Conservation (phyloP, 2,888 invertebrate species). For the Syrphus vitripennis region DNA sequence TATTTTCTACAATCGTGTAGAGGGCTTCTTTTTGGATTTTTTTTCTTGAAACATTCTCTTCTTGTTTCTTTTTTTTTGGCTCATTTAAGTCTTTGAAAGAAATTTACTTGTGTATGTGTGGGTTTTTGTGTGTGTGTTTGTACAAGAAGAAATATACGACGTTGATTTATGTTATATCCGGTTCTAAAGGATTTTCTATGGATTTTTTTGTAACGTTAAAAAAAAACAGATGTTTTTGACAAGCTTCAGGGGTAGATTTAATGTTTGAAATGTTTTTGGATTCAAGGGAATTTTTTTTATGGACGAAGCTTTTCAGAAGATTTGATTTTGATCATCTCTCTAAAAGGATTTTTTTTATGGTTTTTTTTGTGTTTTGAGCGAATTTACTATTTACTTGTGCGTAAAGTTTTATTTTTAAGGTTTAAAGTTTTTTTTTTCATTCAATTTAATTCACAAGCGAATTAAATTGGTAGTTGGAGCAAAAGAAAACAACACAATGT, state of each 20-base stretch:
- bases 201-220: background rate
- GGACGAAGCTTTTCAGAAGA: background rate
- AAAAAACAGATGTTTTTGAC: slow-evolving; percentile 20
- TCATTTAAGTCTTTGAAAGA: slow-evolving; percentile 4
- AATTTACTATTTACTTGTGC: slow-evolving; percentile 1
- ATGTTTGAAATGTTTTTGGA: background rate
- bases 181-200: background rate
- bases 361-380: background rate
- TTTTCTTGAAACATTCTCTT: background rate
- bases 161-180: slow-evolving; percentile 19
- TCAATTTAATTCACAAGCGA: background rate
- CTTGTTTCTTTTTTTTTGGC: background rate
- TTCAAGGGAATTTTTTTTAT: background rate
- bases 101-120: background rate
- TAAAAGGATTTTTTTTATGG: background rate
- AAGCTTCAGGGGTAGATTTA: slow-evolving; percentile 3
- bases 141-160: background rate
- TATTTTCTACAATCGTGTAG: background rate
- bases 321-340: slow-evolving; percentile 7
- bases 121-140: background rate
- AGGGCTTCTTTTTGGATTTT: background rate
- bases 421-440: background rate
- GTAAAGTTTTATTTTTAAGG: background rate
- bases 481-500: too few species aligned
- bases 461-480: background rate